Conservation (phyloP, 2,113 vertebrate species). For the Sander lucioperca region DNA sequence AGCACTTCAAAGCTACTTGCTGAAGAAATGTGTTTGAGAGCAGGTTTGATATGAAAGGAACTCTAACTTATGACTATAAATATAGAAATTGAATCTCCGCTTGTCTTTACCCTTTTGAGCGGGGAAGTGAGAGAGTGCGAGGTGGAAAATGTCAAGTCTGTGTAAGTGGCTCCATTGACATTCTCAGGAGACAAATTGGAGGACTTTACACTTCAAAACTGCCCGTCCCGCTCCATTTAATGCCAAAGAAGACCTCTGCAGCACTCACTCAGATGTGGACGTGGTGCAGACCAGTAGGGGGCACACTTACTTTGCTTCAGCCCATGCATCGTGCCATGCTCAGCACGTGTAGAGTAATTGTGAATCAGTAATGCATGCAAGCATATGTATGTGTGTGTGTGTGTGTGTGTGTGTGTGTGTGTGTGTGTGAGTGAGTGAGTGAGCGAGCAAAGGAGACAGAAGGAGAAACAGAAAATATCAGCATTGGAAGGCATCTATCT, state of each 20-base stretch:
- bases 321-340: slow-evolving; percentile 2
- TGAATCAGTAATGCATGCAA: slow-evolving; percentile 36
- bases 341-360: slow-evolving; percentile 41
- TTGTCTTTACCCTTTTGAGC: slow-evolving; percentile 66
- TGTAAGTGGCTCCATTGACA: slow-evolving; percentile 75
- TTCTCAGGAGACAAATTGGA: slow-evolving; percentile 79
- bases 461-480: not conserved
- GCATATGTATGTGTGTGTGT: slow-evolving; percentile 1
- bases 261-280: slow-evolving; percentile 25
- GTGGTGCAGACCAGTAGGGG: slow-evolving; percentile 68
- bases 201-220: slow-evolving; percentile 75
- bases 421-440: slow-evolving; percentile 12
- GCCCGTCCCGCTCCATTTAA: slow-evolving; percentile 74
- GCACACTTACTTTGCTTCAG: slow-evolving; percentile 77
- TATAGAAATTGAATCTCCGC: slow-evolving; percentile 53
- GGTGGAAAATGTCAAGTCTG: slow-evolving; percentile 75
- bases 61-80: slow-evolving; percentile 57
- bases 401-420: not conserved
- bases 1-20: slow-evolving; percentile 21
- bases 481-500: not conserved
- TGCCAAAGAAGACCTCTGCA: slow-evolving; percentile 67
- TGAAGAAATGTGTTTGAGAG: slow-evolving; percentile 43
- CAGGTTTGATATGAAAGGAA: slow-evolving; percentile 59
- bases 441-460: slow-evolving; percentile 4
- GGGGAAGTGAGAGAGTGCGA: slow-evolving; percentile 34